These are phyloP conservation scores for Sympetrum striolatum DNA, from an alignment of 2,888 invertebrate species.

Conservation along the genomic window DNA sequence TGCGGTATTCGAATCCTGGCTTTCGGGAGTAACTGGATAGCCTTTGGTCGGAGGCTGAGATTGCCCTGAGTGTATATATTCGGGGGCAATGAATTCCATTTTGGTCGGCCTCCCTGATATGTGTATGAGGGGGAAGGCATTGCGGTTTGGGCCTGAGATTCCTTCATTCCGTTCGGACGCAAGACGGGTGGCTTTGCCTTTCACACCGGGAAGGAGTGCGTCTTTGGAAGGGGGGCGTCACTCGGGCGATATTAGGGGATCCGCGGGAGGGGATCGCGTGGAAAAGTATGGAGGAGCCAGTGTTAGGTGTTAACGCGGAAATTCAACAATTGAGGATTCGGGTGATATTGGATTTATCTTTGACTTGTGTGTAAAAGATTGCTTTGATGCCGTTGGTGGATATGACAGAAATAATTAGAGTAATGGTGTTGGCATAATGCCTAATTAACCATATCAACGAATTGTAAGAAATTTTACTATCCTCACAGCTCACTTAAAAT, in stretches of 20 bases:
- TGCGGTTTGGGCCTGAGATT: constrained; percentile 32
- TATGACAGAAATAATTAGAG: no score
- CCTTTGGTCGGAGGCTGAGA: constrained; percentile 31
- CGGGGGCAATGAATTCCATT: constrained; percentile 30
- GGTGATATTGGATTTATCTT: no score
- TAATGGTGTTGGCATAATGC: no score
- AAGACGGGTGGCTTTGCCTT: background rate
- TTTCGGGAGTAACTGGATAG: constrained; percentile 5
- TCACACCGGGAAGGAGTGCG: background rate
- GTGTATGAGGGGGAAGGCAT: constrained; percentile 1
- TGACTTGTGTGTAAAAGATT: no score
- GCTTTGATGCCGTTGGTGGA: no score
- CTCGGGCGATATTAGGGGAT: constrained; percentile 18
- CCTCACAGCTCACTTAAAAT: no score
- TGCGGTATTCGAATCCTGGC: constrained; percentile 18
- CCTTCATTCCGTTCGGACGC: constrained; percentile 38
- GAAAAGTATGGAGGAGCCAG: background rate
- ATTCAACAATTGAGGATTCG: no score
- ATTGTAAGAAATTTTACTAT: no score
- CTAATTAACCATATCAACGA: no score
- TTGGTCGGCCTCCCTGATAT: background rate
- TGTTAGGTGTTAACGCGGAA: background rate
- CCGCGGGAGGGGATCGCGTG: background rate
- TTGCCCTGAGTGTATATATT: constrained; percentile 23
- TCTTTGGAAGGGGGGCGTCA: background rate